Evolutionary conservation across 2,113 vertebrate genomes (phyloP).

Genomic region (Mustela lutreola): DNA sequence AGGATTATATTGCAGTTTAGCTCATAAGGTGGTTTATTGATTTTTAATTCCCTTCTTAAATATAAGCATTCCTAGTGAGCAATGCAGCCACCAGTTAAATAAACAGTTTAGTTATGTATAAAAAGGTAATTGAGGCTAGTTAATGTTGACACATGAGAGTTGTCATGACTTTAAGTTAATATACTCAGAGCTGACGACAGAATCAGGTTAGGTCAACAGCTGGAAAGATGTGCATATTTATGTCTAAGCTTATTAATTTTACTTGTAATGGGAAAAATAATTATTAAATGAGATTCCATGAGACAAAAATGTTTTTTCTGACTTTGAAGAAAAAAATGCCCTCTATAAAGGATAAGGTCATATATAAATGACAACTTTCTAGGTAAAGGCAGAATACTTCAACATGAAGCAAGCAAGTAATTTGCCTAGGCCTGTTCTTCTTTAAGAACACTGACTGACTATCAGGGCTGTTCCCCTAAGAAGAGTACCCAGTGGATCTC

Average conservation of each 20-base stretch:
- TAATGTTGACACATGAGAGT: neutral
- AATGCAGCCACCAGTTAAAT: neutral
- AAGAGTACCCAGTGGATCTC: neutral
- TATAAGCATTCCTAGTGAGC: neutral
- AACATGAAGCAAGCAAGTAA: neutral
- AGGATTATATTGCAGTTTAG: neutral
- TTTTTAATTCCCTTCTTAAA: slow-evolving; percentile 53
- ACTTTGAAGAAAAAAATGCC: neutral
- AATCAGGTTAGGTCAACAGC: slow-evolving; percentile 31
- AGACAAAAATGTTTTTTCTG: neutral
- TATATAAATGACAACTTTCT: neutral
- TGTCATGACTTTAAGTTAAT: neutral
- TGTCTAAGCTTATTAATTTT: slow-evolving; percentile 50
- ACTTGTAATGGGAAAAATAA: slow-evolving; percentile 3
- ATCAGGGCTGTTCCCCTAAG: no score
- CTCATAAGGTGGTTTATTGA: neutral
- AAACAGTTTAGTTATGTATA: slow-evolving; percentile 7
- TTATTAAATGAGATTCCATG: neutral
- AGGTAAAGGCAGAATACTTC: neutral
- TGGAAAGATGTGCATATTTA: neutral
- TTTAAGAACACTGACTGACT: neutral
- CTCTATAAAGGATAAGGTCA: neutral
- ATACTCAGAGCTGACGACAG: neutral
- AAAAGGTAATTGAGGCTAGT: slow-evolving; percentile 23
- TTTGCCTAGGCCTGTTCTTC: neutral